Evolutionary conservation across 2,888 invertebrate species (phyloP), one percentile per base, ranked within the genome.

Genomic region (Leptinotarsa juncta): DNA sequence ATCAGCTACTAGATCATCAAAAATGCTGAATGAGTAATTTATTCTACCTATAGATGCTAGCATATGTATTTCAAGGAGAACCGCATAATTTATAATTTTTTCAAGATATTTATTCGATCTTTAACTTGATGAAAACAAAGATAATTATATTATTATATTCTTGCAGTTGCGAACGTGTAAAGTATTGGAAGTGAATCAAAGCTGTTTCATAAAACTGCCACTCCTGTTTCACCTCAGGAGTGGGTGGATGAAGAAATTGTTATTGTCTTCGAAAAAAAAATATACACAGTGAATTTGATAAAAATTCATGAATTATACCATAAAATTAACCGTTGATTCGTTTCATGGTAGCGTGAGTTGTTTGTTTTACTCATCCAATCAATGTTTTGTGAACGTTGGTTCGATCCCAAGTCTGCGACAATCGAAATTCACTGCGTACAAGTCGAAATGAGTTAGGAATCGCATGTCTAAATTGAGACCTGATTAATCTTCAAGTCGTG

Each of bases 31-130:
- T 16, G 16, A 16, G 18, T n/a, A 53, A 53, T n/a, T 7, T 1
- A 42, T 42, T 42, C 42, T 42, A 53, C 53, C 53, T 53, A 7
- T 53, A 53, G 18, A 53, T 57, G 23, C 20, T 18, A 57, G 57
- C 12, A 23, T 57, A 57, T 57, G 57, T 57, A 57, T 57, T 57
- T 57, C 57, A 57, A 57, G 57, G 57, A 57, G 57, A 57, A 57
- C 57, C 20, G 14, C 57, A 57, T 57, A 57, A 57, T 57, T 23
- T 15, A 20, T 4, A 57, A 23, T 57, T 57, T 57, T 32, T 26
- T 57, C 57, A 15, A 57, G 20, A 14, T 51, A 51, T 57, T 57
- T 15, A 23, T 57, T 23, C 57, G 15, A 57, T 57, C 57, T 57
- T 23, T 2, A 57, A 57, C 57, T 23, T 23, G 23, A 57, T 57